These are phyloP conservation scores for Ciconia nigra DNA, from an alignment of 2,797 vertebrate species.

Conservation along the genomic window DNA sequence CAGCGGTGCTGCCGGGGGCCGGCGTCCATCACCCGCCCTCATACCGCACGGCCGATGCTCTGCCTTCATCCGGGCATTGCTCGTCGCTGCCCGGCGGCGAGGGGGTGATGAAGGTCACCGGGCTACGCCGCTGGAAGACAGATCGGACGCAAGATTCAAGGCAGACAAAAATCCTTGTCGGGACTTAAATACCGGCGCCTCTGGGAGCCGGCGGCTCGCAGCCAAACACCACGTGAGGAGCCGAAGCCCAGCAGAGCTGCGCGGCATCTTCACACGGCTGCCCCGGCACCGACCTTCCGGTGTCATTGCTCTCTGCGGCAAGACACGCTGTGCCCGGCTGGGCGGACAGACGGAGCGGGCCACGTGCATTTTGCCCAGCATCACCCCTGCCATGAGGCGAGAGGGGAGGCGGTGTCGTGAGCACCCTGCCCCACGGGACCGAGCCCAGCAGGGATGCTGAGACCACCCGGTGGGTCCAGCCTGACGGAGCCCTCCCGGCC, in stretches of 20 bases:
- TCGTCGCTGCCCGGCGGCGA: background rate
- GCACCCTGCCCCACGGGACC: background rate
- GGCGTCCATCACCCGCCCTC: background rate
- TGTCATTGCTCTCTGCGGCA: background rate
- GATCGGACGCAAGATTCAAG: fast-evolving
- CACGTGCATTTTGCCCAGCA: fast-evolving
- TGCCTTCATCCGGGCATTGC: background rate
- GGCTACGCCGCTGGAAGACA: too few relatives aligned
- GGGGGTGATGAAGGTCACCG: background rate
- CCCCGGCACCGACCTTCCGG: background rate
- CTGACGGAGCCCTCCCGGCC: background rate
- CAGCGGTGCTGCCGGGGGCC: background rate
- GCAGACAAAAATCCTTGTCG: background rate
- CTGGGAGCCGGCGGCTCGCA: background rate
- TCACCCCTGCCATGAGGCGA: fast-evolving
- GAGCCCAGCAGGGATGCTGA: background rate
- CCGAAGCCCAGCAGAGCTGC: too few relatives aligned
- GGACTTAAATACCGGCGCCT: background rate
- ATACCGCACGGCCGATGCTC: fast-evolving
- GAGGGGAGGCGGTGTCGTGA: background rate
- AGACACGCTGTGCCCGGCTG: fast-evolving
- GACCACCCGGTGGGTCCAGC: background rate
- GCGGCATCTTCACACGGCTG: too few relatives aligned
- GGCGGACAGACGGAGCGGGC: background rate
- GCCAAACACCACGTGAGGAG: background rate